phyloP scores from a whole-genome alignment of 1,140 invertebrate species.

The Drosophila kurseongensis region DNA sequence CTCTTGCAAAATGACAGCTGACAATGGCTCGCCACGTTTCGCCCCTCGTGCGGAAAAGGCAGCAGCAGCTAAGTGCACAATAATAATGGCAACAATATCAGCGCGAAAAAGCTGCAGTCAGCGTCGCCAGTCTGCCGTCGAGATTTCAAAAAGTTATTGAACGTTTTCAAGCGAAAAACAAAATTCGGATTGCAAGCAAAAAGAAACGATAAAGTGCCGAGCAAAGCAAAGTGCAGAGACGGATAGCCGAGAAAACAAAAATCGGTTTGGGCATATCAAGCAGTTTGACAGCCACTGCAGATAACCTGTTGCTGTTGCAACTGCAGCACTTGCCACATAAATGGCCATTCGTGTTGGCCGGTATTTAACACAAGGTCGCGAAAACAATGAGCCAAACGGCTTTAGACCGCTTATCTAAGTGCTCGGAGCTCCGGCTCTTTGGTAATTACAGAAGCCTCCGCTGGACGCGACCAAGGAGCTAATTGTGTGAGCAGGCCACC shows the following conservation, averaged over 20 bases:
- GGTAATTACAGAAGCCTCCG: slow-evolving; percentile 51
- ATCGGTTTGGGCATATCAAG: slow-evolving; percentile 27
- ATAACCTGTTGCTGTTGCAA: slow-evolving; percentile 62
- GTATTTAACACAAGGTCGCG: slow-evolving; percentile 74
- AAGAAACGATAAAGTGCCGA: slow-evolving; percentile 43
- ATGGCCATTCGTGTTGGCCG: slow-evolving; percentile 50
- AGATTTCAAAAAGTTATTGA: slow-evolving; percentile 47
- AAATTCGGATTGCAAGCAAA: slow-evolving; percentile 33
- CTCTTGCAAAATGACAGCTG: slow-evolving; percentile 62
- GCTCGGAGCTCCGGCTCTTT: slow-evolving; percentile 1
- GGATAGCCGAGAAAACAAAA: neutral
- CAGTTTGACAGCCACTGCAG: slow-evolving; percentile 52
- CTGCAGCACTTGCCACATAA: slow-evolving; percentile 34
- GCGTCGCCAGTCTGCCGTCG: slow-evolving; percentile 66
- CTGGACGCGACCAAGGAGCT: slow-evolving; percentile 36
- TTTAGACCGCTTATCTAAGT: slow-evolving; percentile 65
- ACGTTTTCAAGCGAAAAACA: slow-evolving; percentile 60
- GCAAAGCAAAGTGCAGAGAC: slow-evolving; percentile 31
- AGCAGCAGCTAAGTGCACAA: slow-evolving; percentile 30
- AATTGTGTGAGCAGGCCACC: slow-evolving; percentile 58
- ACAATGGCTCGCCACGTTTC: slow-evolving; percentile 43
- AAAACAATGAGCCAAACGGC: slow-evolving; percentile 64
- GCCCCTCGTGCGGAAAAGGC: slow-evolving; percentile 17
- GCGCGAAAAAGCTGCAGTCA: slow-evolving; percentile 48
- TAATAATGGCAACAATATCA: slow-evolving; percentile 40